phyloP scores from a whole-genome alignment of 2,113 vertebrate species.

The Chloropsis hardwickii region DNA sequence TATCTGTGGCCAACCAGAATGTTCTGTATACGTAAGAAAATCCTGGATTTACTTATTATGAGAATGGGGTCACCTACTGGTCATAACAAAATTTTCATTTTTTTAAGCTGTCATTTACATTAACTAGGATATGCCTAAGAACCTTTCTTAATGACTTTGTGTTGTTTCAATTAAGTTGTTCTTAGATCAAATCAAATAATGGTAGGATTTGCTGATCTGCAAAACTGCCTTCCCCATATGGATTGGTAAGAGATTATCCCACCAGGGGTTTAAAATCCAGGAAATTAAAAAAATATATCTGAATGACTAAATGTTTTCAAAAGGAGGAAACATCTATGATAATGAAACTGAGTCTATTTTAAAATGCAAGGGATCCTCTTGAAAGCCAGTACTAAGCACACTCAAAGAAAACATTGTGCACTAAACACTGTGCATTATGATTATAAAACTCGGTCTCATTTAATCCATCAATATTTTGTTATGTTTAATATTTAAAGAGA shows the following conservation, averaged over 20 bases:
- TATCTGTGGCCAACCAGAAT: neutral
- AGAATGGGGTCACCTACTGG: conserved; percentile 1
- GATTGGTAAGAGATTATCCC: conserved; percentile 68
- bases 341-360: conserved; percentile 68
- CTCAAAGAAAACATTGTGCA: neutral
- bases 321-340: conserved; percentile 33
- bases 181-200: conserved; percentile 59
- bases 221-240: conserved; percentile 58
- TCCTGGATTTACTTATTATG: conserved; percentile 8
- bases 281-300: conserved; percentile 60
- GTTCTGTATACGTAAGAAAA: neutral
- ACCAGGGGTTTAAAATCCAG: conserved; percentile 38
- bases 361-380: conserved; percentile 58
- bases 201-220: conserved; percentile 44
- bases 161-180: conserved; percentile 60
- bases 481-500: conserved; percentile 66
- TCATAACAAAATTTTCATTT: conserved; percentile 37
- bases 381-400: neutral
- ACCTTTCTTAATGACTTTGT: neutral
- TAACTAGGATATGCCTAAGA: neutral
- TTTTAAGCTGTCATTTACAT: conserved; percentile 38
- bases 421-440: conserved; percentile 53
- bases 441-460: conserved; percentile 59
- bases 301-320: conserved; percentile 35
- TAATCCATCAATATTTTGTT: conserved; percentile 57